Percentiles rank a stretch among this genome's conserved stretches.
Evolutionary conservation across 2,888 invertebrate species (phyloP).

Genomic region (Tipula unca): DNA sequence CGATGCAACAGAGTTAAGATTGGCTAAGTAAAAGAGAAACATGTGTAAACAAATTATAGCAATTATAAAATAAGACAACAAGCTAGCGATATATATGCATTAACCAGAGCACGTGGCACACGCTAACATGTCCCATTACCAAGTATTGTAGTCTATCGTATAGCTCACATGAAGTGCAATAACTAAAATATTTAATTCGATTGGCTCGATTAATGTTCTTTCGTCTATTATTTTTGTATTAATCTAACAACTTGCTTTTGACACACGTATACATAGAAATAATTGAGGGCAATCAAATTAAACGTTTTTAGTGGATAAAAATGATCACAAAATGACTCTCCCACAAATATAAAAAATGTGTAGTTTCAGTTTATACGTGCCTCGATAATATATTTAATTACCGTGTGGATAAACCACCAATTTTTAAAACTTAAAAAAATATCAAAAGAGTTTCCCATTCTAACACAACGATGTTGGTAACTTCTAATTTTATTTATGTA

Average conservation of each 20-base stretch:
- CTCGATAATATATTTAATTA: not conserved
- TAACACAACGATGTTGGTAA: not conserved
- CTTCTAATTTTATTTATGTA: not conserved
- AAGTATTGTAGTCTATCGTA: not conserved
- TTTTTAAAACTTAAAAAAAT: not conserved
- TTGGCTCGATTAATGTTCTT: too few relatives aligned
- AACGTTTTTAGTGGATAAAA: not conserved
- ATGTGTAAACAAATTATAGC: too few relatives aligned
- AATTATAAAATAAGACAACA: too few relatives aligned
- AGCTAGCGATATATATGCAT: too few relatives aligned
- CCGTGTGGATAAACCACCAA: not conserved
- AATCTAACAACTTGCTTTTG: not conserved
- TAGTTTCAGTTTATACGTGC: not conserved
- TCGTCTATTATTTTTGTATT: too few relatives aligned
- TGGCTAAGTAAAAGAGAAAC: too few relatives aligned
- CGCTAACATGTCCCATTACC: not conserved
- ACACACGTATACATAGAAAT: too few relatives aligned
- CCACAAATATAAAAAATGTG: not conserved
- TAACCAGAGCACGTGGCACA: too few relatives aligned
- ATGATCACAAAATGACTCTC: not conserved
- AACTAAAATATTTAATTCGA: not conserved
- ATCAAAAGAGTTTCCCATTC: not conserved
- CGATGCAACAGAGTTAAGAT: too few relatives aligned
- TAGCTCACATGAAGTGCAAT: not conserved
- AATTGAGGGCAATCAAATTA: not conserved